Conservation (phyloP, 2,113 vertebrate genomes). For the Isichthys henryi region DNA sequence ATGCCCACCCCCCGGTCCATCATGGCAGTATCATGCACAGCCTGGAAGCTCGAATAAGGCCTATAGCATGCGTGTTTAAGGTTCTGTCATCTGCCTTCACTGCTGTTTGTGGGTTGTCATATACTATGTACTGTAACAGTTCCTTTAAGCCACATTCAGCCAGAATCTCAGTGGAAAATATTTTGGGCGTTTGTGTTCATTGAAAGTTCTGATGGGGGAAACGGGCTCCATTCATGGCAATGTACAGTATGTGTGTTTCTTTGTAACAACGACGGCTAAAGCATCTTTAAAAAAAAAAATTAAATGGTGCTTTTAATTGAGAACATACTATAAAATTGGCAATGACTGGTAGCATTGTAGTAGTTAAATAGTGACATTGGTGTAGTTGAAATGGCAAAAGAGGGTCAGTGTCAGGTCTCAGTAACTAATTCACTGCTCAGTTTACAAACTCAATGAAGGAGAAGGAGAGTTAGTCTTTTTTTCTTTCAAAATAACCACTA, state of each 20-base stretch:
- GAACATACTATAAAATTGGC: not conserved
- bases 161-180: not conserved
- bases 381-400: not conserved
- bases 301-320: not conserved
- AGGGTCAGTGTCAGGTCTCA: not conserved
- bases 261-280: not conserved
- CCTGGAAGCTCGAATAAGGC: not conserved
- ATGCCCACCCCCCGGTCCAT: not conserved
- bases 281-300: not conserved
- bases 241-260: not conserved
- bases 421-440: not conserved
- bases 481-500: not conserved
- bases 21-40: not conserved
- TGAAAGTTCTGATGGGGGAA: not conserved
- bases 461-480: not conserved
- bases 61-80: not conserved
- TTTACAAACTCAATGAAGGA: not conserved
- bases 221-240: not conserved
- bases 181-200: not conserved
- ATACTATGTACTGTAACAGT: not conserved
- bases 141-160: not conserved
- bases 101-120: not conserved
- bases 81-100: not conserved
- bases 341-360: not conserved
- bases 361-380: not conserved